A percentile compares a stretch with the other conserved stretches of the same genome.
phyloP scores from a whole-genome alignment of 1,140 invertebrate species.

The Dinoponera quadriceps region DNA sequence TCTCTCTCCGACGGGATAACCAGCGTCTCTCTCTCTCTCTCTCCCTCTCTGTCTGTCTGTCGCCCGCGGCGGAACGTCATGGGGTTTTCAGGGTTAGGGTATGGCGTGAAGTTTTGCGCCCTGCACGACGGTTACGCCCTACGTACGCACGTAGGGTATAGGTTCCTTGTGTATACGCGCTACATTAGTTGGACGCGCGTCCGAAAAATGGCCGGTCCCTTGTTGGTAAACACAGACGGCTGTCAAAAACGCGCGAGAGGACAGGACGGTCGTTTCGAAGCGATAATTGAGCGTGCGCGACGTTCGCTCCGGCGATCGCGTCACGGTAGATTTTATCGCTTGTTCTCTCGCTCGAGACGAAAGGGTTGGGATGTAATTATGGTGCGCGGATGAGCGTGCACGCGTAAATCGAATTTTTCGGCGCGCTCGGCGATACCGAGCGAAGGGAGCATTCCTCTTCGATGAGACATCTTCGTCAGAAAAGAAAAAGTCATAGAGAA shows the following conservation, averaged over 20 bases:
- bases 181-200: constrained; percentile 20
- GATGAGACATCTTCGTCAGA: neutral
- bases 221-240: constrained; percentile 75
- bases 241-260: constrained; percentile 50
- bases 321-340: too few species aligned
- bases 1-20: too few species aligned
- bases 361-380: too few species aligned
- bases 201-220: constrained; percentile 75
- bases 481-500: neutral
- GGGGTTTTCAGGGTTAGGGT: constrained; percentile 49
- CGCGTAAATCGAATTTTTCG: too few species aligned
- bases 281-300: too few species aligned
- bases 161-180: too few species aligned
- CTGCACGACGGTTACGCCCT: constrained; percentile 76
- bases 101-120: constrained; percentile 35
- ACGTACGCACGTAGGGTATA: constrained; percentile 3
- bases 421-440: too few species aligned
- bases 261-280: neutral
- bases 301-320: too few species aligned
- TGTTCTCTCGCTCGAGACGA: too few species aligned
- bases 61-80: neutral
- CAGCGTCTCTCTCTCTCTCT: constrained; percentile 19
- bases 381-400: neutral
- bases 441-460: too few species aligned
- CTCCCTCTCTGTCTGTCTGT: neutral